Conservation (phyloP, 2,113 vertebrate species). For the Lamprologus tigripictilis region DNA sequence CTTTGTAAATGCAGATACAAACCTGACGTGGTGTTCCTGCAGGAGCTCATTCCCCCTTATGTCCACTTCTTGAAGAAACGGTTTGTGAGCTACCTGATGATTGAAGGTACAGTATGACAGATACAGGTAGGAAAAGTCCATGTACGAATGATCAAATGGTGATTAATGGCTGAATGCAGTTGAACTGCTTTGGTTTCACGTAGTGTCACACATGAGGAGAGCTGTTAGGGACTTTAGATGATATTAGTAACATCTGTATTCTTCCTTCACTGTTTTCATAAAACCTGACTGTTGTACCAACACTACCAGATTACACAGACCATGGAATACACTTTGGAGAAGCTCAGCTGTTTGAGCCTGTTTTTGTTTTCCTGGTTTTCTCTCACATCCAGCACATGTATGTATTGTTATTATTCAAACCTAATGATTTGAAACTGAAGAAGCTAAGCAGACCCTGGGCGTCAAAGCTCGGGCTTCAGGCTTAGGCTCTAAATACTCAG, state of each 20-base stretch:
- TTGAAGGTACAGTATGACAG: constrained; percentile 72
- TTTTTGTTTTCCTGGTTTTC: no score
- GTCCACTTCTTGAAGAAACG: constrained; percentile 78
- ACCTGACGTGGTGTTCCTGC: constrained; percentile 90
- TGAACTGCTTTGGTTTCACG: rapidly evolving
- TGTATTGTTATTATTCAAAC: no score
- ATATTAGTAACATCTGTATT: background rate
- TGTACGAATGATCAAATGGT: background rate
- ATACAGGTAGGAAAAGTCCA: background rate
- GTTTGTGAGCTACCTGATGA: constrained; percentile 78
- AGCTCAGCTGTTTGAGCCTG: no score
- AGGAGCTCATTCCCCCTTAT: constrained; percentile 82
- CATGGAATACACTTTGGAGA: no score
- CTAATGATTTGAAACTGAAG: no score
- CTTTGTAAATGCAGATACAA: background rate
- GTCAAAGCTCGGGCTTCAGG: no score
- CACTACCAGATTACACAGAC: background rate
- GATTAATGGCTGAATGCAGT: background rate
- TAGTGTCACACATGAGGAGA: background rate
- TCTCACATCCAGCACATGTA: no score
- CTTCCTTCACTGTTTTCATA: background rate
- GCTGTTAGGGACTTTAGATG: background rate
- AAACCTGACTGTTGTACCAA: background rate
- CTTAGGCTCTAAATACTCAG: background rate
- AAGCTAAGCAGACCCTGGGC: no score